A percentile compares a stretch with the other conserved stretches of the same genome.
Evolutionary conservation across 2,797 vertebrate species (phyloP).

Genomic region (Takifugu ocellatus): DNA sequence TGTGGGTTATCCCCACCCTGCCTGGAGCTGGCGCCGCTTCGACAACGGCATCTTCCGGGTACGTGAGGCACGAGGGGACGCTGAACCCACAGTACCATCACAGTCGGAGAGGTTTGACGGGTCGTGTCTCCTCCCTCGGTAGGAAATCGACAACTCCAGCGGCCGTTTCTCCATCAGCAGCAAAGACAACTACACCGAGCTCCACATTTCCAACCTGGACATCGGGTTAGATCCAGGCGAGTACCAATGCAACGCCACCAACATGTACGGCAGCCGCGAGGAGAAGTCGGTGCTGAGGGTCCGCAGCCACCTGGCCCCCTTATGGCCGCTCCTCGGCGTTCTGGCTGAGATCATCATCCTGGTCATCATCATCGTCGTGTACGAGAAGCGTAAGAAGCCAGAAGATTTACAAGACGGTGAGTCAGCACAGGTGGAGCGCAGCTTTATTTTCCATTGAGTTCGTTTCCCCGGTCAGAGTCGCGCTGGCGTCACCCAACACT

Average conservation of each 20-base stretch:
- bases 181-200: conserved; percentile 92
- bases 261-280: conserved; percentile 74
- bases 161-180: conserved; percentile 87
- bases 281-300: conserved; percentile 87
- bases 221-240: conserved; percentile 87
- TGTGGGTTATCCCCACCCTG: conserved; percentile 89
- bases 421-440: conserved; percentile 34
- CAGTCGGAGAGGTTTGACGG: no score
- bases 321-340: conserved; percentile 97
- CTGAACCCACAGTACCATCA: no score
- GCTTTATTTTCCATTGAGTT: conserved; percentile 11
- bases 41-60: conserved; percentile 79
- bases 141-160: conserved; percentile 87
- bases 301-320: conserved; percentile 90
- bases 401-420: conserved; percentile 97
- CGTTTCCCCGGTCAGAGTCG: conserved; percentile 7
- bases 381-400: conserved; percentile 98
- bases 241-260: conserved; percentile 94
- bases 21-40: conserved; percentile 90
- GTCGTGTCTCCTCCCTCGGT: not conserved
- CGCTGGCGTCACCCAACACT: conserved; percentile 46
- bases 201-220: conserved; percentile 87
- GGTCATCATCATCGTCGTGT: conserved; percentile 93
- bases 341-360: conserved; percentile 94
- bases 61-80: conserved; percentile 32